Evolutionary conservation across 2,113 vertebrate genomes (phyloP).

Genomic region (Ammodytes dubius): DNA sequence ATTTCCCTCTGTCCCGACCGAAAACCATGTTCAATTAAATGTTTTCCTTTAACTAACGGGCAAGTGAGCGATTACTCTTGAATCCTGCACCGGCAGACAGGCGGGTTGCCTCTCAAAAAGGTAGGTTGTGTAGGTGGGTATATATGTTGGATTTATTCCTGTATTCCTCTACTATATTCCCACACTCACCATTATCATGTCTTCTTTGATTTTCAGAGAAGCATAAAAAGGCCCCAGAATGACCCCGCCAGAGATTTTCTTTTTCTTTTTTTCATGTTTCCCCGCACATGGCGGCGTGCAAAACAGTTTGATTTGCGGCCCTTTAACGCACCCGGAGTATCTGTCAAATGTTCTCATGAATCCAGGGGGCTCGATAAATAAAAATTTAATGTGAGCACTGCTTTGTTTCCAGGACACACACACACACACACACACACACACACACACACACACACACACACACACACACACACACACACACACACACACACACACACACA

Average conservation of each 20-base stretch:
- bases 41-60: background rate
- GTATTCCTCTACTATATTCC: background rate
- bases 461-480: slow-evolving; percentile 29
- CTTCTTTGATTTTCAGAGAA: slow-evolving; percentile 3
- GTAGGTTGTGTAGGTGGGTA: slow-evolving; percentile 1
- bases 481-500: slow-evolving; percentile 28
- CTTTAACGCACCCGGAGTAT: slow-evolving; percentile 39
- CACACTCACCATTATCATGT: background rate
- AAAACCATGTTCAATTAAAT: background rate
- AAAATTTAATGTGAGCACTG: slow-evolving; percentile 53
- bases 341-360: slow-evolving; percentile 60
- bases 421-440: slow-evolving; percentile 37
- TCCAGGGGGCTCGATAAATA: slow-evolving; percentile 64
- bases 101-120: background rate
- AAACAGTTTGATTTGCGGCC: slow-evolving; percentile 54
- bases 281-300: slow-evolving; percentile 17
- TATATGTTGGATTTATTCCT: background rate
- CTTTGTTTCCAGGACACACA: slow-evolving; percentile 50
- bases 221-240: background rate
- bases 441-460: slow-evolving; percentile 25
- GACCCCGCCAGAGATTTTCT: background rate
- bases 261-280: slow-evolving; percentile 6
- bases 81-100: background rate
- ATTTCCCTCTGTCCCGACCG: background rate
- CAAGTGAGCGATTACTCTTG: background rate